phyloP scores from a whole-genome alignment of 2,113 vertebrate genomes.

The Corythoichthys intestinalis region DNA sequence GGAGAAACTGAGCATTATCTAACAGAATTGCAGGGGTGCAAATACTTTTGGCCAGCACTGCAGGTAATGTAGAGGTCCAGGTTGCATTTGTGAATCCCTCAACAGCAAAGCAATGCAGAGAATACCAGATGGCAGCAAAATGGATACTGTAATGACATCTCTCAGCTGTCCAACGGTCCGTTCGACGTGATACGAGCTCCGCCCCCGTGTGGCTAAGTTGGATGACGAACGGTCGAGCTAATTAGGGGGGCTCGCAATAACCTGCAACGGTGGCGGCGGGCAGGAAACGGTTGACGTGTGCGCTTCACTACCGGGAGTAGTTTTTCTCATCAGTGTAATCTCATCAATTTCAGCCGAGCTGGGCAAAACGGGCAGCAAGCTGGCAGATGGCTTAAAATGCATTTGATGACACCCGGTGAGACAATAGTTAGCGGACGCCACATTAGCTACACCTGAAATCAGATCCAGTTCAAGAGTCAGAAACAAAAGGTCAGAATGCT shows the following conservation, averaged over 20 bases:
- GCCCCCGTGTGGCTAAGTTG: slow-evolving; percentile 25
- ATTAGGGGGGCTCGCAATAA: slow-evolving; percentile 29
- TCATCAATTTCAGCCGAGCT: neutral
- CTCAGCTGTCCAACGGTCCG: slow-evolving; percentile 41
- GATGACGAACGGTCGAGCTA: slow-evolving; percentile 42
- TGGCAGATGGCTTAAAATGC: neutral
- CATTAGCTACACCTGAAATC: neutral
- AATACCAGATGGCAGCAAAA: slow-evolving; percentile 32
- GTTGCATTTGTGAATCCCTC: neutral
- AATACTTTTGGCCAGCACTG: too few species aligned
- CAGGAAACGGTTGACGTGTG: slow-evolving; percentile 18
- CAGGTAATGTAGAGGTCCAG: neutral
- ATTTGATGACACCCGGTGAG: neutral
- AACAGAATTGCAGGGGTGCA: too few species aligned
- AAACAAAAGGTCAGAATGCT: neutral
- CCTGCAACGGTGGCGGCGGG: slow-evolving; percentile 14
- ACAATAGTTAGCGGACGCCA: neutral
- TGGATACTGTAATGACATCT: slow-evolving; percentile 25
- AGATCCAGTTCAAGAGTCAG: neutral
- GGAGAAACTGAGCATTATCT: too few species aligned
- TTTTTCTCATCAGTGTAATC: slow-evolving; percentile 11
- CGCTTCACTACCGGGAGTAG: slow-evolving; percentile 6
- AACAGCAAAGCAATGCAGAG: neutral
- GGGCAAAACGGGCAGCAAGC: slow-evolving; percentile 3
- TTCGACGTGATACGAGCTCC: slow-evolving; percentile 21